A percentile compares a stretch with the other conserved stretches of the same genome.
Conservation (phyloP, 2,888 invertebrate genomes). For the Cremastinae sp. region DNA sequence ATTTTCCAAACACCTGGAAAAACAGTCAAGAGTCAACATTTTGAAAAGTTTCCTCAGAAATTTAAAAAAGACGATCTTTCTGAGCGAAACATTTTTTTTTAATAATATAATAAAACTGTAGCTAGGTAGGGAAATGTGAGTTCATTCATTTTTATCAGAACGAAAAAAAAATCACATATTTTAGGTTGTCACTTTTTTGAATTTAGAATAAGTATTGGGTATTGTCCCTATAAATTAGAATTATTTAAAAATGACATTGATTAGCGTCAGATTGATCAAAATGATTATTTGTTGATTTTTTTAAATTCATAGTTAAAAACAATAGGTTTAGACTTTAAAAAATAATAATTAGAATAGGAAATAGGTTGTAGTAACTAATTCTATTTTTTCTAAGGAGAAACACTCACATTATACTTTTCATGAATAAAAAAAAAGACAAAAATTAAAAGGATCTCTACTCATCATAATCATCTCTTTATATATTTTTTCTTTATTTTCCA, state of each 20-base stretch:
- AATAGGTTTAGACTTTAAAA: conserved; percentile 43
- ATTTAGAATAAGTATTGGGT: conserved; percentile 56
- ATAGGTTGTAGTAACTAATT: conserved; percentile 59
- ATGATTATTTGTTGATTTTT: conserved; percentile 18
- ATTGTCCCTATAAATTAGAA: conserved; percentile 54
- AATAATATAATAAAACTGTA: conserved; percentile 36
- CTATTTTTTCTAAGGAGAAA: conserved; percentile 20
- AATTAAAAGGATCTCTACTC: conserved; percentile 66
- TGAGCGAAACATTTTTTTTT: conserved; percentile 25
- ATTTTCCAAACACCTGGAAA: not conserved
- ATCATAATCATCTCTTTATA: conserved; percentile 78
- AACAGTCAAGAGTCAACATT: not conserved
- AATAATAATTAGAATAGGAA: conserved; percentile 45
- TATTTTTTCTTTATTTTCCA: conserved; percentile 79
- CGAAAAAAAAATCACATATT: conserved; percentile 18
- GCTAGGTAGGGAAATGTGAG: conserved; percentile 65
- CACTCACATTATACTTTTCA: conserved; percentile 28
- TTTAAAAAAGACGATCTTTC: conserved; percentile 26
- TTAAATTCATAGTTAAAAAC: conserved; percentile 27
- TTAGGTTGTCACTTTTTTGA: conserved; percentile 46
- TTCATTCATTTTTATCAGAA: conserved; percentile 53
- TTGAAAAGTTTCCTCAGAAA: conserved; percentile 16
- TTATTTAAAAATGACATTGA: conserved; percentile 35
- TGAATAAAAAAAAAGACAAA: conserved; percentile 43
- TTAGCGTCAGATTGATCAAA: conserved; percentile 31